Base-by-base conservation (phyloP, 2,888 invertebrate genomes). In the Papilio protenor region DNA sequence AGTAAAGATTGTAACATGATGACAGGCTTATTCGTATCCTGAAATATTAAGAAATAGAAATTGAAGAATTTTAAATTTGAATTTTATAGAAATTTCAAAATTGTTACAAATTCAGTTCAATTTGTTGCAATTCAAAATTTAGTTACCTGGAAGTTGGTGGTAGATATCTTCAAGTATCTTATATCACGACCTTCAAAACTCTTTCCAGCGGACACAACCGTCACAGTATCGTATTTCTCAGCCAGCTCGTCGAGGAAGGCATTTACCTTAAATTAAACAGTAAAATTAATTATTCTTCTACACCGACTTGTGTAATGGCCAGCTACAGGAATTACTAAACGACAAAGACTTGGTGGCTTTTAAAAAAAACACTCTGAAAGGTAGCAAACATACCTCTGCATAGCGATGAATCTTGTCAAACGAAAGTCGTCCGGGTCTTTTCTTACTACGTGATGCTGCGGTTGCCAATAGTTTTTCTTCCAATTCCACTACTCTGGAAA, bases 91-190 rank as follows among this genome's bases (percentile, higher is more conserved):
- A n/a, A n/a, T n/a, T n/a, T n/a, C n/a, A n/a, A n/a, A n/a, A n/a
- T n/a, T n/a, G n/a, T n/a, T n/a, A n/a, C n/a, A 33, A 33, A 33
- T 33, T 33, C 33, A 33, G 33, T 33, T 5, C 33, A 33, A 33
- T 5, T 33, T 33, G 33, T 33, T 33, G 33, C 33, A 33, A 33
- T 33, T 33, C 6, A 14, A 72, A 52, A 18, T 27, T 23, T 5
- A 8, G 8, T 75, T 45, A 78, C 77, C 73, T 88, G 82, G 66
- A 91, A 91, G 79, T 93, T 92, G 23, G 95, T 93, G 72, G 91
- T 94, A 10, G 96, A 96, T 69, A 97, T 95, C 85, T 95, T 96
- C 40, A 96, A 85, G 77, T 95, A 95, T 73, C 93, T 93, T 75
- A 97, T 91, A 1, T 94, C 89, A 4, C 95, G 94, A 0, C 95